Evolutionary conservation across 2,113 vertebrate species (phyloP).

Genomic region (Triplophysa tibetana): DNA sequence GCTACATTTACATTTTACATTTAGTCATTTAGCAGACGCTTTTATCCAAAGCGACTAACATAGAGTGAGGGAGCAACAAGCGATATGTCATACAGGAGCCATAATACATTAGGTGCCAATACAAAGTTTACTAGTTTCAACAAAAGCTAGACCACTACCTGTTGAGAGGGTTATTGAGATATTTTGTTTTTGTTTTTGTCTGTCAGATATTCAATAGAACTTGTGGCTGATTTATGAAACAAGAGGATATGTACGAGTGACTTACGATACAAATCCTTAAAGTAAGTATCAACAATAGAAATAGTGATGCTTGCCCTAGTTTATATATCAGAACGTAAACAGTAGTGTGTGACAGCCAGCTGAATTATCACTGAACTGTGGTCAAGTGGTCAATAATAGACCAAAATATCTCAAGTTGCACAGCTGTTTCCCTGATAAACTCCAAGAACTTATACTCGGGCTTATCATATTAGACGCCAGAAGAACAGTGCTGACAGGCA

Average conservation of each 20-base stretch:
- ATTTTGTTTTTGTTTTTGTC: no score
- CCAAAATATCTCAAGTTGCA: slow-evolving; percentile 2
- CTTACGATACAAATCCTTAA: neutral
- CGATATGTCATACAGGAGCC: no score
- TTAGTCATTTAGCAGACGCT: no score
- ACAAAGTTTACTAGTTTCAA: no score
- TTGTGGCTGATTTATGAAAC: no score
- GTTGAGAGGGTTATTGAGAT: no score
- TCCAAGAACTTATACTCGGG: neutral
- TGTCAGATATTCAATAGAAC: no score
- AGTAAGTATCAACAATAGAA: neutral
- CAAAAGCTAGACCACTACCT: no score
- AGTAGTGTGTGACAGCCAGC: neutral
- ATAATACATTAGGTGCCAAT: no score
- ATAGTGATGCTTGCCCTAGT: neutral
- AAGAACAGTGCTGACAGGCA: slow-evolving; percentile 3
- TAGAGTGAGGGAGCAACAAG: no score
- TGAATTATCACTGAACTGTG: slow-evolving; percentile 32
- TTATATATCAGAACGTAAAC: neutral
- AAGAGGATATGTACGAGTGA: neutral
- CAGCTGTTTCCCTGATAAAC: slow-evolving; percentile 36
- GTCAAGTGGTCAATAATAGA: slow-evolving; percentile 34
- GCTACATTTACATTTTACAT: no score
- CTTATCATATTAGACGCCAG: neutral
- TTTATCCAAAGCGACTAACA: no score